Conservation (phyloP, 2,113 vertebrate species). For the Oceanites oceanicus region DNA sequence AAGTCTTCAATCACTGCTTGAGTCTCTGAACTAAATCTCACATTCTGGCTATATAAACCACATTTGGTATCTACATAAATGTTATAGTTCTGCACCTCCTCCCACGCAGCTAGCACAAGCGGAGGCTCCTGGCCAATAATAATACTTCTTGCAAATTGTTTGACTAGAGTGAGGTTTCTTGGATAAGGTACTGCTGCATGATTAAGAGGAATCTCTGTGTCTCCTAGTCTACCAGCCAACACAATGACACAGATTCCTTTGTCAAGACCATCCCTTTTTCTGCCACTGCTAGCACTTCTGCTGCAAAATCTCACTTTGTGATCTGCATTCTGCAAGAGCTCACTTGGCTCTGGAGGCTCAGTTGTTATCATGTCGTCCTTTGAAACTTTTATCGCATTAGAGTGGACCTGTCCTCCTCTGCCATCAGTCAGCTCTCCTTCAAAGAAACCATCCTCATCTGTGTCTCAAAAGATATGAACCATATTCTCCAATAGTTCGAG, state of each 20-base stretch:
- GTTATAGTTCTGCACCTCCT: slow-evolving; percentile 79
- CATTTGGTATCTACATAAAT: slow-evolving; percentile 77
- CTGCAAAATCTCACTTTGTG: slow-evolving; percentile 78
- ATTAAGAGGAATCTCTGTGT: slow-evolving; percentile 75
- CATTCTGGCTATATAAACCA: slow-evolving; percentile 63
- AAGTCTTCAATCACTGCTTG: slow-evolving; percentile 78
- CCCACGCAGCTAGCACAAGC: slow-evolving; percentile 74
- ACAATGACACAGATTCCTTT: slow-evolving; percentile 59
- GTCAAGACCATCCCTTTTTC: slow-evolving; percentile 48
- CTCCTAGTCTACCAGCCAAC: slow-evolving; percentile 75
- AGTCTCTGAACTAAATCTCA: slow-evolving; percentile 71
- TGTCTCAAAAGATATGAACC: slow-evolving; percentile 81
- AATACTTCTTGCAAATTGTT: slow-evolving; percentile 82
- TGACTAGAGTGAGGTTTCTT: slow-evolving; percentile 81
- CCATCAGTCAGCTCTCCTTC: slow-evolving; percentile 86
- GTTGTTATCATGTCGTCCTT: slow-evolving; percentile 73
- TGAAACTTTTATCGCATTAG: slow-evolving; percentile 80
- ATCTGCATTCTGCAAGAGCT: slow-evolving; percentile 75
- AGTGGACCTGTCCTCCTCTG: slow-evolving; percentile 81
- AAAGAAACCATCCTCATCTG: slow-evolving; percentile 86
- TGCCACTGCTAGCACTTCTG: slow-evolving; percentile 71
- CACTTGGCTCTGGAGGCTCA: slow-evolving; percentile 64
- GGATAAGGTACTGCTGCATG: slow-evolving; percentile 80
- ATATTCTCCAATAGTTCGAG: slow-evolving; percentile 80
- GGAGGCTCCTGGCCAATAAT: slow-evolving; percentile 81